Evolutionary conservation across 2,113 vertebrate species (phyloP), one percentile per base, ranked within the genome.

Genomic region (Geococcyx californianus): DNA sequence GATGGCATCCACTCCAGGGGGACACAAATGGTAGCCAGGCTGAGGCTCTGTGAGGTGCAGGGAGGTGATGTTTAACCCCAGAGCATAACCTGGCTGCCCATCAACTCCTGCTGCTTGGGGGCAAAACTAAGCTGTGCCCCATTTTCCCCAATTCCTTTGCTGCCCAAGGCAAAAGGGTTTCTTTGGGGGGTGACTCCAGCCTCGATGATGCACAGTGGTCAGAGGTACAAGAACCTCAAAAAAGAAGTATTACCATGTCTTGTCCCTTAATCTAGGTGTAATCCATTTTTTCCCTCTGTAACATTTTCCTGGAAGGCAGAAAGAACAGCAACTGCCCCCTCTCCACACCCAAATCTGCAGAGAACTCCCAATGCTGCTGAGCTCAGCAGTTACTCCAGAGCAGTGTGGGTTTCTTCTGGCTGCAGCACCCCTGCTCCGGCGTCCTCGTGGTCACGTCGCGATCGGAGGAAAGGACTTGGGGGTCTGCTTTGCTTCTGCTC

Each of bases 391-490:
- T 51, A 70, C 10, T 49, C 44, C 24, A 40, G 42, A 67, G 16
- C 25, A 67, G 19, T 2, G 0, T 20, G 33, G 17, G 15, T 47
- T 92, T 69, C 63, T 84, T 73, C 59, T 52, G 40, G 16, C 44
- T 79, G 72, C 31, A 40, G 56, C 40, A 74, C 2, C 24, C 54
- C 79, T 47, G 60, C 51, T 70, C 56, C 47, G 73, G 58, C 54
- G 16, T 40, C 63, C 51, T 56, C 3, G 0, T 12, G 54, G 67
- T 26, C 2, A 3, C 3, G 6, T 38, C 21, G 3, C 2, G 2
- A 33, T 6, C 8, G 1, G 21, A 77, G 59, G 36, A 31, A 55
- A 56, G 55, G 33, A 67, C 69, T 6, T 0, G 1, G 38, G 38
- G 26, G 14, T 33, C 80, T 5, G 1, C 51, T 72, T 80, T 3